Evolutionary conservation across 2,113 vertebrate genomes (phyloP).

Genomic region (Pungitius pungitius): DNA sequence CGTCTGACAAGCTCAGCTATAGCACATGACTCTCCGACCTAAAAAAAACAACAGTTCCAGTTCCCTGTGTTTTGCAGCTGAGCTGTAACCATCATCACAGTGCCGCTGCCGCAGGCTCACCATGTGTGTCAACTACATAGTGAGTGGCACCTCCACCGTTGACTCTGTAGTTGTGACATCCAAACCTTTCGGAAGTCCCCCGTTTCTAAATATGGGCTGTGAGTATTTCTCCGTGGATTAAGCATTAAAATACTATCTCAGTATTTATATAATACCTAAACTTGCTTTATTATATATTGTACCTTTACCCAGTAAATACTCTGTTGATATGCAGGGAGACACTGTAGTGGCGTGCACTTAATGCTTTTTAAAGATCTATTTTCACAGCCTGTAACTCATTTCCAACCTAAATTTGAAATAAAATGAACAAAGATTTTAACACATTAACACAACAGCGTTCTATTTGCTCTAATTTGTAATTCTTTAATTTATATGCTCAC

Average conservation of each 20-base stretch:
- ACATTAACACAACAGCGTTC: no score
- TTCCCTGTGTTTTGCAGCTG: not conserved
- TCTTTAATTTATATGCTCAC: not conserved
- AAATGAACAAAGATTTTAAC: not conserved
- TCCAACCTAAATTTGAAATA: constrained; percentile 27
- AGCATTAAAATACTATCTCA: not conserved
- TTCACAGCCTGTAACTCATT: constrained; percentile 46
- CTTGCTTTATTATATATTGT: not conserved
- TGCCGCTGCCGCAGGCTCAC: not conserved
- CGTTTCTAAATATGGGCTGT: not conserved
- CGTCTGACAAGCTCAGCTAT: not conserved
- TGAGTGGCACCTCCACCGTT: not conserved
- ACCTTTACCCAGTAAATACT: no score
- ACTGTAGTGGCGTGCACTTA: constrained; percentile 21
- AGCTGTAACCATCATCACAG: not conserved
- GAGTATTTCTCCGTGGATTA: not conserved
- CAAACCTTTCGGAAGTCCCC: no score
- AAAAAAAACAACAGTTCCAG: not conserved
- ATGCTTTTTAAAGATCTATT: constrained; percentile 53
- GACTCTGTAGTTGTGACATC: not conserved
- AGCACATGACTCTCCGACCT: not conserved
- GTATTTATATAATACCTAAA: not conserved
- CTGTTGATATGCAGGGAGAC: constrained; percentile 11
- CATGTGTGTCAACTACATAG: not conserved
- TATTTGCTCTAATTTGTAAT: no score